phyloP scores from a whole-genome alignment of 1,140 invertebrate species.

The Bombyx mandarina region DNA sequence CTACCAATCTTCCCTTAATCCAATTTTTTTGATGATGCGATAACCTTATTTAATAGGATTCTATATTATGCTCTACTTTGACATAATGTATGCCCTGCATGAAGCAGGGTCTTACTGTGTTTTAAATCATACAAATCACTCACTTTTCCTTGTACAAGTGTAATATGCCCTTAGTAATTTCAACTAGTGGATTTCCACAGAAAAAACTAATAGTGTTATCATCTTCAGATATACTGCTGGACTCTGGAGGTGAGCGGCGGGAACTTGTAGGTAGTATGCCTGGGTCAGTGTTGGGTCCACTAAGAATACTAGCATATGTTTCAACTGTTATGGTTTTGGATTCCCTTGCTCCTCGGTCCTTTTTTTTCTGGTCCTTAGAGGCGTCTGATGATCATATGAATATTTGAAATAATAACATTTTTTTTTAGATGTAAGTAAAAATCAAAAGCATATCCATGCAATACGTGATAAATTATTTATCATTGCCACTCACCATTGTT shows the following conservation, averaged over 20 bases:
- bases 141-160: conserved; percentile 97
- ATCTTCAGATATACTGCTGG: conserved; percentile 38
- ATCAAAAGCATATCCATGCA: neutral
- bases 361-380: conserved; percentile 54
- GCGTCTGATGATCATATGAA: conserved; percentile 30
- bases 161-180: conserved; percentile 95
- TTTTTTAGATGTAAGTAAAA: neutral
- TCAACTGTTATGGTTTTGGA: conserved; percentile 67
- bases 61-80: too few species aligned
- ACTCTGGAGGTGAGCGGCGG: conserved; percentile 33
- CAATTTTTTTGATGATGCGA: too few species aligned
- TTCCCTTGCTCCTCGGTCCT: conserved; percentile 54
- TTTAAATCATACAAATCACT: conserved; percentile 20
- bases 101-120: too few species aligned
- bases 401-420: too few species aligned
- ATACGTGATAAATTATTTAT: neutral
- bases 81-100: neutral
- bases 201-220: conserved; percentile 86
- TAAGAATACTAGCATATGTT: conserved; percentile 61
- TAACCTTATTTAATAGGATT: too few species aligned
- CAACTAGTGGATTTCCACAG: conserved; percentile 96
- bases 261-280: conserved; percentile 60
- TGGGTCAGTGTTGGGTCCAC: conserved; percentile 38
- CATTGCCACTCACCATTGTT: conserved; percentile 32
- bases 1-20: too few species aligned